Evolutionary conservation across 2,797 vertebrate genomes (phyloP).

Genomic region (Sitta carolinensis): DNA sequence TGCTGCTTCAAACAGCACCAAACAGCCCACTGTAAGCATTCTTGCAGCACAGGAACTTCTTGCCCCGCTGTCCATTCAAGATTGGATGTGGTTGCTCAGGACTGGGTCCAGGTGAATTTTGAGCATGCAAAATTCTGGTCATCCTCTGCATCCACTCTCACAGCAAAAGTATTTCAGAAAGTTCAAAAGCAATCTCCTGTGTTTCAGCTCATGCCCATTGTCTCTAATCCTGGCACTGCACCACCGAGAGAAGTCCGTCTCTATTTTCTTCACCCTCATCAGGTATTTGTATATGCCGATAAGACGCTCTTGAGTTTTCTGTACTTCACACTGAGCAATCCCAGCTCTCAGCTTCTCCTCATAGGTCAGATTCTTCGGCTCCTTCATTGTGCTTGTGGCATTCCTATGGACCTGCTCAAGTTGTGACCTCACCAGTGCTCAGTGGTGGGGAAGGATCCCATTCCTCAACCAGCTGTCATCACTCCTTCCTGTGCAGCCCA

Average conservation of each 20-base stretch:
- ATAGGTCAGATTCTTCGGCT: background rate
- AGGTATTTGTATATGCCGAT: background rate
- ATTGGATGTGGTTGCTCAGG: background rate
- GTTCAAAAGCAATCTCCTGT: background rate
- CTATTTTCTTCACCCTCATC: background rate
- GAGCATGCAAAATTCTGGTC: background rate
- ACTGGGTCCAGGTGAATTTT: background rate
- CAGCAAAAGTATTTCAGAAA: background rate
- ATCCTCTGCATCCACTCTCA: background rate
- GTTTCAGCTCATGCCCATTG: background rate
- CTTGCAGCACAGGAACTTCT: background rate
- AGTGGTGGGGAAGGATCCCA: background rate
- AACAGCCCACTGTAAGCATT: fast-evolving
- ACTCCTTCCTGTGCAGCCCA: background rate
- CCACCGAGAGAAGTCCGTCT: background rate
- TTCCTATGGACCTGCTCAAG: background rate
- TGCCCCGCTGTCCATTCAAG: background rate
- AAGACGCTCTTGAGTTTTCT: background rate
- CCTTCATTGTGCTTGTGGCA: background rate
- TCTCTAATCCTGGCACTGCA: background rate
- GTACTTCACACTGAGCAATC: background rate
- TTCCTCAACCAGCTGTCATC: background rate
- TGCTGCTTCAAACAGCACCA: background rate
- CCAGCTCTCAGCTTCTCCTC: background rate
- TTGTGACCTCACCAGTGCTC: background rate